phyloP scores from a whole-genome alignment of 2,797 vertebrate species.

The Alauda arvensis region DNA sequence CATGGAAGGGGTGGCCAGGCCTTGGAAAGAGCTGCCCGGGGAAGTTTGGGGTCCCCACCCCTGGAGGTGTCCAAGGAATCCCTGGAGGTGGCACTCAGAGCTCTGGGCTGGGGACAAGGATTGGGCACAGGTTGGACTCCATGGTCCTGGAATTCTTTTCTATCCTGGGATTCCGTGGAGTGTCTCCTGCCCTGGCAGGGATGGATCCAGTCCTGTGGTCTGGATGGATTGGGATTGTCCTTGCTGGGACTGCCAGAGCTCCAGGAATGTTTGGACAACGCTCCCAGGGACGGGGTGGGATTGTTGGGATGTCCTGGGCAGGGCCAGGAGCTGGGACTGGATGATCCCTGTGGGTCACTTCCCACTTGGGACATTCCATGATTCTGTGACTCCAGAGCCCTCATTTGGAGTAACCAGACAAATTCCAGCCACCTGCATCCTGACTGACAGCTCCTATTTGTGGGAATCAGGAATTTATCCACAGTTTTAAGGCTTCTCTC shows the following conservation, averaged over 20 bases:
- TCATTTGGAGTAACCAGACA: neutral
- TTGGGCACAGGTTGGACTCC: accelerated
- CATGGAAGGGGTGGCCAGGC: neutral
- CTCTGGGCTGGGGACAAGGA: neutral
- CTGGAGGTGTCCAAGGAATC: neutral
- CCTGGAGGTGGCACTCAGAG: neutral
- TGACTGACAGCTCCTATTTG: neutral
- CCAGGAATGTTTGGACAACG: accelerated
- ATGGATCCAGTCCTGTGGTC: neutral
- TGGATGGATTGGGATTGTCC: neutral
- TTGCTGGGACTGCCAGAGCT: neutral
- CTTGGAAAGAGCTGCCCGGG: neutral
- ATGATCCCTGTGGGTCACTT: neutral
- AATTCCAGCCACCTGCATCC: neutral
- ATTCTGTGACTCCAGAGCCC: neutral
- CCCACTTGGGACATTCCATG: neutral
- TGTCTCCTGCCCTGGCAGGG: neutral
- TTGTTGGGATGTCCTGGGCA: neutral
- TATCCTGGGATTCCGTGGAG: neutral
- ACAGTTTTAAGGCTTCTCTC: neutral
- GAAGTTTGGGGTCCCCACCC: neutral
- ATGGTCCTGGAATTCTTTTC: neutral
- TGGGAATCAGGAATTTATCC: neutral
- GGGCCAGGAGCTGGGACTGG: neutral
- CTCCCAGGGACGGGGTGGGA: neutral